phyloP scores from a whole-genome alignment of 2,113 vertebrate genomes.

The Sceloporus undulatus region DNA sequence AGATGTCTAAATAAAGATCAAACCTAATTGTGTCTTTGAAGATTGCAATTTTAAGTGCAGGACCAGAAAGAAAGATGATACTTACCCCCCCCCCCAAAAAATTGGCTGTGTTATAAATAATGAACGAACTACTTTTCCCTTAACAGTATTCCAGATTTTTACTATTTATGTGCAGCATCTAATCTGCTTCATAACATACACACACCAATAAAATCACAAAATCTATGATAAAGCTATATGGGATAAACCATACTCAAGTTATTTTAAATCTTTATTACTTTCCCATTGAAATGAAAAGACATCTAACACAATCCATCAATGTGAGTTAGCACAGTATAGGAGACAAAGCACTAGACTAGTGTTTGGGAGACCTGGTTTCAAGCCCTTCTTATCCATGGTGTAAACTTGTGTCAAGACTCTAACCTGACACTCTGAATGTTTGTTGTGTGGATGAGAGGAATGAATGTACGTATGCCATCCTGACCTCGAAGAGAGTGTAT shows the following conservation, averaged over 20 bases:
- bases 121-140: neutral
- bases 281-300: neutral
- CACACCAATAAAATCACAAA: neutral
- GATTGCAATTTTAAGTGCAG: neutral
- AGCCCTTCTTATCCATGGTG: neutral
- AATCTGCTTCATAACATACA: neutral
- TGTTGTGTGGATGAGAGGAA: neutral
- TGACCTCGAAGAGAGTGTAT: neutral
- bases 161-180: neutral
- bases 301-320: neutral
- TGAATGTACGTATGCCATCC: neutral
- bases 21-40: neutral
- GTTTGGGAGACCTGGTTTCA: neutral
- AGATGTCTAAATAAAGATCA: no score
- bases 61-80: neutral
- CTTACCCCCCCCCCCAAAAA: neutral
- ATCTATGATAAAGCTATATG: neutral
- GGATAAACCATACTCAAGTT: neutral
- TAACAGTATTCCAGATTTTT: neutral
- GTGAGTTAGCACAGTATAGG: neutral
- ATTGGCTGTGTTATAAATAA: neutral
- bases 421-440: neutral
- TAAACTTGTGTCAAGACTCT: neutral
- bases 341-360: neutral
- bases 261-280: neutral